These are phyloP conservation scores for Actias luna DNA, from an alignment of 2,888 invertebrate genomes.

Conservation along the genomic window DNA sequence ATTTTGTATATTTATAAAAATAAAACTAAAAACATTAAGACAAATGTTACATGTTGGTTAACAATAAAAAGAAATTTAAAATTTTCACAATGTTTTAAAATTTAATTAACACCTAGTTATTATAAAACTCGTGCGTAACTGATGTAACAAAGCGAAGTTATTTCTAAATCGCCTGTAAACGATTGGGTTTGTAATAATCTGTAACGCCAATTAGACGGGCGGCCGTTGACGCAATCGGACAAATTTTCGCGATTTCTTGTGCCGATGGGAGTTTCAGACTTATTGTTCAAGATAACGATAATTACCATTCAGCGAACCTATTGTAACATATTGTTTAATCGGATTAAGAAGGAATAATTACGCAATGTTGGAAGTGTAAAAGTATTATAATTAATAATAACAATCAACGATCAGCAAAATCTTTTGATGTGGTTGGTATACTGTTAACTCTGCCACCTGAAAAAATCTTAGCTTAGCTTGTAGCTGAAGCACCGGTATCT, in stretches of 20 bases:
- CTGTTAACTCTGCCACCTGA: no score
- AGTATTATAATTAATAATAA: no score
- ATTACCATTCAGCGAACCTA: conserved; percentile 19
- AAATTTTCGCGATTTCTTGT: conserved; percentile 70
- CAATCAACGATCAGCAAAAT: no score
- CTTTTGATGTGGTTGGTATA: no score
- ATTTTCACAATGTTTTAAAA: conserved; percentile 10
- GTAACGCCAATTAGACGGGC: conserved; percentile 64
- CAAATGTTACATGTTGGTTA: not conserved
- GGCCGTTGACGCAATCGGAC: conserved; percentile 54
- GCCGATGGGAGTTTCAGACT: conserved; percentile 58
- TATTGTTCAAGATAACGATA: conserved; percentile 73
- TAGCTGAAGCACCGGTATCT: no score
- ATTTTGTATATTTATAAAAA: no score
- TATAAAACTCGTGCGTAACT: conserved; percentile 36
- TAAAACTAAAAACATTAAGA: no score
- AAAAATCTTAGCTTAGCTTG: no score
- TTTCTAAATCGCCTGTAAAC: conserved; percentile 61
- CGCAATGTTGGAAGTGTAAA: no score
- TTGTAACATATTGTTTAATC: conserved; percentile 10
- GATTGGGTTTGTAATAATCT: conserved; percentile 66
- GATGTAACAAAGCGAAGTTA: conserved; percentile 37
- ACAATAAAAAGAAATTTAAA: conserved; percentile 10
- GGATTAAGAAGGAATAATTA: not conserved
- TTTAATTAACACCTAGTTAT: conserved; percentile 14